phyloP scores from a whole-genome alignment of 2,797 vertebrate genomes.

The Percopsis omiscomaycus region DNA sequence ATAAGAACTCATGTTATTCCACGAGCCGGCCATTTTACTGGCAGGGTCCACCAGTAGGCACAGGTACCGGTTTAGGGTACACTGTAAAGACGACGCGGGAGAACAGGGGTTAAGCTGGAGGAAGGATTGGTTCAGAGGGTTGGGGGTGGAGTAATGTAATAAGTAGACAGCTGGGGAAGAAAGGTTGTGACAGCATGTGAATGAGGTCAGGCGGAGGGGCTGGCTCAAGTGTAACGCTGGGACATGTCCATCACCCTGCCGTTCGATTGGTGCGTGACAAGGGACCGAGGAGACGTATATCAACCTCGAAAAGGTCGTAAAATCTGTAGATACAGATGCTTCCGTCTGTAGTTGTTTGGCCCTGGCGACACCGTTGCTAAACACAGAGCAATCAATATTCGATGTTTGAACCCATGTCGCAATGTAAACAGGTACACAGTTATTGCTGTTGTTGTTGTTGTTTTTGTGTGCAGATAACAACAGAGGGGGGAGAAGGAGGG shows the following conservation, averaged over 20 bases:
- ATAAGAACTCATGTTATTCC: constrained; percentile 30
- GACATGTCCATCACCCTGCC: constrained; percentile 46
- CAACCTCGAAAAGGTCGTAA: constrained; percentile 37
- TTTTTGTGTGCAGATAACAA: constrained; percentile 48
- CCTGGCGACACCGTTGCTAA: constrained; percentile 42
- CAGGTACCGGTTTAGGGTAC: constrained; percentile 20
- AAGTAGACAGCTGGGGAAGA: constrained; percentile 57
- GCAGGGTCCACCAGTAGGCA: not conserved
- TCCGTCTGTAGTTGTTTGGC: constrained; percentile 50
- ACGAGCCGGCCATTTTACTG: constrained; percentile 40
- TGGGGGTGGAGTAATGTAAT: constrained; percentile 64
- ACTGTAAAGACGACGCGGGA: not conserved
- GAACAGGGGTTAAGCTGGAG: constrained; percentile 31
- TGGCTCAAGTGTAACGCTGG: constrained; percentile 27
- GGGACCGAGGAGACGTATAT: constrained; percentile 34
- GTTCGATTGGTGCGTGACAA: constrained; percentile 36
- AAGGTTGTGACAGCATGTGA: constrained; percentile 44
- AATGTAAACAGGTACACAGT: constrained; percentile 43
- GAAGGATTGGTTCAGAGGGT: constrained; percentile 39
- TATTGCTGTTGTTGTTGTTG: not conserved
- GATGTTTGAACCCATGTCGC: constrained; percentile 56
- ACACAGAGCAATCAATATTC: constrained; percentile 61
- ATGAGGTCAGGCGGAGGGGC: constrained; percentile 62
- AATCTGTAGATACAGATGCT: constrained; percentile 48
- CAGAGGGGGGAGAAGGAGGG: constrained; percentile 33